These are phyloP conservation scores for Uloborus diversus DNA, from an alignment of 1,140 invertebrate species.

Conservation along the genomic window DNA sequence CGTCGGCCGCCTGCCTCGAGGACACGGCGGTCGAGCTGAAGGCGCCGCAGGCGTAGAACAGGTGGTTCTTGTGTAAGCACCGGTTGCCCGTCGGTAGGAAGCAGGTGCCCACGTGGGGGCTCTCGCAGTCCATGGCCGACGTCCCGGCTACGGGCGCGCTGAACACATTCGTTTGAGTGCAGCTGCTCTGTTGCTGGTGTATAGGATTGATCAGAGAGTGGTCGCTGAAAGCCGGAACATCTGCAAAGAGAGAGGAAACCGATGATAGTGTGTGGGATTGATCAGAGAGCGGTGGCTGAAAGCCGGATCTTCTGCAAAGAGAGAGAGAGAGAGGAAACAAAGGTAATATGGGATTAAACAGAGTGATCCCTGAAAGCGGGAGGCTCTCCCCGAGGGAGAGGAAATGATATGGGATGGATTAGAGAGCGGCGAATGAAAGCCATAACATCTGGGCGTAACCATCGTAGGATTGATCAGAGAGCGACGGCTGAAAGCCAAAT, in stretches of 20 bases:
- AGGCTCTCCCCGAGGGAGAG: too few relatives aligned
- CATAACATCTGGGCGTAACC: too few relatives aligned
- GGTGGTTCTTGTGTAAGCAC: conserved; percentile 47
- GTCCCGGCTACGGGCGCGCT: conserved; percentile 15
- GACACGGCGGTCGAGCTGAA: conserved; percentile 28
- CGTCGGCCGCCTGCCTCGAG: background rate
- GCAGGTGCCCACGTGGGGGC: conserved; percentile 58
- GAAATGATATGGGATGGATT: too few relatives aligned
- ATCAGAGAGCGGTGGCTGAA: too few relatives aligned
- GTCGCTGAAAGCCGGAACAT: conserved; percentile 36
- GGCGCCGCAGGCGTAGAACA: conserved; percentile 39
- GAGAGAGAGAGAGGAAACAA: too few relatives aligned
- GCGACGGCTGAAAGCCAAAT: too few relatives aligned
- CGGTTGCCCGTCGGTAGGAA: conserved; percentile 49
- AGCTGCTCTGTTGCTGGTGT: conserved; percentile 35
- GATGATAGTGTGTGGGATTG: too few relatives aligned
- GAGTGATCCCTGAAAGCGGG: too few relatives aligned
- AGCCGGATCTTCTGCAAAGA: too few relatives aligned
- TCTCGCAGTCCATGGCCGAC: conserved; percentile 66
- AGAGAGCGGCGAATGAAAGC: too few relatives aligned
- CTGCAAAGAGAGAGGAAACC: conserved; percentile 4
- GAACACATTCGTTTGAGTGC: conserved; percentile 36
- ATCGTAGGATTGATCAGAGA: too few relatives aligned
- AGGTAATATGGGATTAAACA: too few relatives aligned
- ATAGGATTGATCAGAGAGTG: conserved; percentile 30